Evolutionary conservation across 2,113 vertebrate genomes (phyloP).

Genomic region (Microtus montanus): DNA sequence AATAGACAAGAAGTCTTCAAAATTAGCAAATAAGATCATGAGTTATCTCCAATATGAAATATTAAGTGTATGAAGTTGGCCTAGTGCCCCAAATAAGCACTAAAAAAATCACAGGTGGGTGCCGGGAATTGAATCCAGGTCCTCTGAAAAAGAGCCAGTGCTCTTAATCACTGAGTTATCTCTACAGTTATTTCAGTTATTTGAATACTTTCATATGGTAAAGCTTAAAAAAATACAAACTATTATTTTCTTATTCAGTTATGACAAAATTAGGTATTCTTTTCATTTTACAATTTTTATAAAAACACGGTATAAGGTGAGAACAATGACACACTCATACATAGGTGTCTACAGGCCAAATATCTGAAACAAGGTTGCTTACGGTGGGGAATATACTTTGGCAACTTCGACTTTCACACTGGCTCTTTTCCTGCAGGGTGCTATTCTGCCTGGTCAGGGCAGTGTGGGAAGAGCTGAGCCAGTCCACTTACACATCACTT

Average conservation of each 20-base stretch:
- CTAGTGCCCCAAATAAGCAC: neutral
- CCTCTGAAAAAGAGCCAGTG: neutral
- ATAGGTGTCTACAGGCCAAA: neutral
- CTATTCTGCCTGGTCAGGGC: neutral
- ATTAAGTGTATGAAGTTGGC: neutral
- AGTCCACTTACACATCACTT: neutral
- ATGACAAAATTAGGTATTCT: neutral
- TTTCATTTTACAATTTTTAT: neutral
- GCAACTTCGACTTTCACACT: neutral
- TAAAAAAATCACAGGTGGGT: neutral
- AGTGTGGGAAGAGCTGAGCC: neutral
- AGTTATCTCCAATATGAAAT: neutral
- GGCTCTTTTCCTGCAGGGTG: neutral
- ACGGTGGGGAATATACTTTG: neutral
- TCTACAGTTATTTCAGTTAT: neutral
- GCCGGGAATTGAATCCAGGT: neutral
- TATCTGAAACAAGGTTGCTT: slow-evolving; percentile 5
- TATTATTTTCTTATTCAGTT: neutral
- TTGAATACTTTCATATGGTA: neutral
- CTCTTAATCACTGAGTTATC: too few species aligned
- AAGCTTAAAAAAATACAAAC: neutral
- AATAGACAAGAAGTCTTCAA: neutral
- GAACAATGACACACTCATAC: slow-evolving; percentile 28
- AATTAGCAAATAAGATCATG: neutral
- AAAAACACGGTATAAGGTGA: neutral